phyloP scores from a whole-genome alignment of 2,113 vertebrate species.

The Dryoscopus gambensis region DNA sequence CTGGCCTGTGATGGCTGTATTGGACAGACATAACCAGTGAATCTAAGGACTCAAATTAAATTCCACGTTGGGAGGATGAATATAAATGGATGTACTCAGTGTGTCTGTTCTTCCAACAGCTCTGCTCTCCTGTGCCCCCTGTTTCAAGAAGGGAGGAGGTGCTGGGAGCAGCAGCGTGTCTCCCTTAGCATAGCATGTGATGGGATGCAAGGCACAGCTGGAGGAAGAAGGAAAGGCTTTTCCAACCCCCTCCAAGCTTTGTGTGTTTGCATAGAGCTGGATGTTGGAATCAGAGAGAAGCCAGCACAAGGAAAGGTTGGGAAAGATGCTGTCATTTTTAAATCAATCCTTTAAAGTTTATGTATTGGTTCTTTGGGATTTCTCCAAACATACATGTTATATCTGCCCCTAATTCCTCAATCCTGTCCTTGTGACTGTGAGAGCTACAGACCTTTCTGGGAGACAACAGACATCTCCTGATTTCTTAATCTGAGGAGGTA shows the following conservation, averaged over 20 bases:
- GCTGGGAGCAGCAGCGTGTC: background rate
- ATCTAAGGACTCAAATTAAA: background rate
- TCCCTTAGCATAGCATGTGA: background rate
- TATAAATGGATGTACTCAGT: background rate
- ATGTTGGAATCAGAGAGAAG: background rate
- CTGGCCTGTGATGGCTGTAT: background rate
- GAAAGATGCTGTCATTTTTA: background rate
- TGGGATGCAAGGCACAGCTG: background rate
- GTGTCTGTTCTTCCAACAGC: background rate
- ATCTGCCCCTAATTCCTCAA: background rate
- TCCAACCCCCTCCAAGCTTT: background rate
- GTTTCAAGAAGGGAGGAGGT: background rate
- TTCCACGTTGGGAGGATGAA: background rate
- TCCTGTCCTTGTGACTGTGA: background rate
- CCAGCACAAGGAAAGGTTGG: background rate
- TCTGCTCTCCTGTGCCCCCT: background rate
- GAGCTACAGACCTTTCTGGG: background rate
- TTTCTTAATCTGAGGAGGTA: background rate
- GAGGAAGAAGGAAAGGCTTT: background rate
- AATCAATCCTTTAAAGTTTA: background rate
- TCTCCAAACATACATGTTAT: rapidly evolving
- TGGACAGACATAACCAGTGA: background rate
- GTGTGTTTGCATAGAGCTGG: background rate
- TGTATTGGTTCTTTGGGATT: background rate
- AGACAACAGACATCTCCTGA: background rate